Evolutionary conservation across 1,140 invertebrate genomes (phyloP), one percentile per base, ranked within the genome.

Genomic region (Bombus pyrosoma): DNA sequence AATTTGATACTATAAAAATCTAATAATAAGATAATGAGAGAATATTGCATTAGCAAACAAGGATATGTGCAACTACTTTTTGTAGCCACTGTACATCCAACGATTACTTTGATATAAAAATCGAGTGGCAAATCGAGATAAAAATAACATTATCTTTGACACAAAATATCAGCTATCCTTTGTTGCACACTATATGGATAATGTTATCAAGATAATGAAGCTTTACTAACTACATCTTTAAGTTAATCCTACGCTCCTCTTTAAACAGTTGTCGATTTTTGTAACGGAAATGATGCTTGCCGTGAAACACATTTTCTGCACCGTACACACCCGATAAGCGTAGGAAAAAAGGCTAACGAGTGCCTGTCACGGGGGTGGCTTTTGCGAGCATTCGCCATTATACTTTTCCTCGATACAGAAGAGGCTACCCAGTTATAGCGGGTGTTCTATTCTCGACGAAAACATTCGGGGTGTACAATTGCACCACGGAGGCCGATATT

Each of bases 331-430:
- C 5, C 73, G 53, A 39, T 59, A 59, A 76, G 53, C 39, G 34
- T 18, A 76, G 12, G 34, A n/a, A 53, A 83, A 37, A 62, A 53
- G 73, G 68, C 85, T 84, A 89, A 83, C 80, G 71, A 88, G 87
- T 32, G 76, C 34, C 71, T 57, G 76, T 74, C 18, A 71, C 41
- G 79, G 85, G 34, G 53, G 28, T 59, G 47, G 37, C 83, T 81
- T 82, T 78, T 81, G 72, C 87, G 79, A 73, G 57, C 72, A 66
- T 47, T 69, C 78, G n/a, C 79, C 74, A 86, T 89, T 88, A 78
- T 89, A 75, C 66, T 62, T 86, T 66, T 39, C 25, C 77, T 59
- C 72, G 86, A 82, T 86, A 86, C 84, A 88, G 80, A 89, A 84
- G 59, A 77, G 73, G 12, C 74, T 75, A 57, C 5, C 5, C 5